phyloP scores from a whole-genome alignment of 2,888 invertebrate genomes.

The Griposia aprilina region DNA sequence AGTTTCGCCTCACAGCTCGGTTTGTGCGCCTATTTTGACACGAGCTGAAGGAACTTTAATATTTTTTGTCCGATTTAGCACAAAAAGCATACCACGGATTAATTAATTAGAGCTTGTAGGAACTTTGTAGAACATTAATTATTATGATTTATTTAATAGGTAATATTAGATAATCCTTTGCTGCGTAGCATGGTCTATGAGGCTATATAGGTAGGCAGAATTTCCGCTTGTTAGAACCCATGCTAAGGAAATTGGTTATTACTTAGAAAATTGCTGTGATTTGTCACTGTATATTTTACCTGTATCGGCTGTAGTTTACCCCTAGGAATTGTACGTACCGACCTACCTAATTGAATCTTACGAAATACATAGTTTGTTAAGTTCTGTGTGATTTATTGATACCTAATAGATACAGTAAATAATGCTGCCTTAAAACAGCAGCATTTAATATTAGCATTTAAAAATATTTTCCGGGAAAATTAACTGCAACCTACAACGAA shows the following conservation, averaged over 20 bases:
- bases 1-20: not conserved
- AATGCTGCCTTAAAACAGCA: not conserved
- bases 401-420: not conserved
- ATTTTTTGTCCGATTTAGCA: not conserved
- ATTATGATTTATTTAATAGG: not conserved
- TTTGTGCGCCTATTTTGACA: not conserved
- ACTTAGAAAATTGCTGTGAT: conserved; percentile 34
- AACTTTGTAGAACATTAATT: not conserved
- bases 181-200: not conserved
- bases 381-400: not conserved
- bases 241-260: conserved; percentile 27
- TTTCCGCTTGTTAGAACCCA: not conserved
- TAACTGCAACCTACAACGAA: not conserved
- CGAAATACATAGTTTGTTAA: not conserved
- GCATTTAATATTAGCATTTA: not conserved
- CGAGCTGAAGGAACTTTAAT: not conserved
- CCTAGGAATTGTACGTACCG: not conserved
- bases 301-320: not conserved
- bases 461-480: not conserved
- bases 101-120: not conserved
- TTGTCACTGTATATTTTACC: conserved; percentile 20
- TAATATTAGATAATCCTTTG: not conserved
- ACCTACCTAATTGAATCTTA: not conserved
- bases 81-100: not conserved
- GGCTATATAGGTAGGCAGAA: not conserved